Evolutionary conservation across 2,888 invertebrate genomes (phyloP).

Genomic region (Diaprepes abbreviatus): DNA sequence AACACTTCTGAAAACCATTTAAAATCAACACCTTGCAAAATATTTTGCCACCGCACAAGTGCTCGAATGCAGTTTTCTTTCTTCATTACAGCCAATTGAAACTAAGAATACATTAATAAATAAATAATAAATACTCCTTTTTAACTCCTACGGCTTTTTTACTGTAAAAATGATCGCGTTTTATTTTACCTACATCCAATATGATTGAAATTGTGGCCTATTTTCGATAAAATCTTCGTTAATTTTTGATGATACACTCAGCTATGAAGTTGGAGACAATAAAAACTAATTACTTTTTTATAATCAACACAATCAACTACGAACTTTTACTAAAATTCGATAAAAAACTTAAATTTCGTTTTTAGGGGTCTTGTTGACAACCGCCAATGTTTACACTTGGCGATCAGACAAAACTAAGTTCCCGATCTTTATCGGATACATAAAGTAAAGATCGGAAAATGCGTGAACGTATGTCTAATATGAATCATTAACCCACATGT

Average conservation of each 20-base stretch:
- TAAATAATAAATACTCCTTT: conserved; percentile 51
- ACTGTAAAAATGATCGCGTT: conserved; percentile 46
- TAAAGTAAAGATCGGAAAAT: no score
- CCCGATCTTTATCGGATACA: no score
- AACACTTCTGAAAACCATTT: conserved; percentile 24
- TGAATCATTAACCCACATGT: conserved; percentile 15
- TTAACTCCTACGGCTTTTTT: conserved; percentile 47
- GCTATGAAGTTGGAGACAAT: neutral
- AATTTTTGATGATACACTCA: neutral
- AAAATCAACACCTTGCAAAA: conserved; percentile 39
- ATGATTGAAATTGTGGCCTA: conserved; percentile 28
- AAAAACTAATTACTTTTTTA: neutral
- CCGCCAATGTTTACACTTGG: conserved; percentile 29
- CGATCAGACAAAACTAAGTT: conserved; percentile 11
- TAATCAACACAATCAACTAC: conserved; percentile 1
- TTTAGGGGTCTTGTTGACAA: conserved; percentile 17
- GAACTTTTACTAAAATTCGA: neutral
- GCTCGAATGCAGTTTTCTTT: conserved; percentile 46
- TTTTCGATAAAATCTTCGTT: conserved; percentile 23
- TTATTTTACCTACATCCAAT: conserved; percentile 31
- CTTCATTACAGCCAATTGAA: conserved; percentile 47
- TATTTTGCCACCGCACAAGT: conserved; percentile 40
- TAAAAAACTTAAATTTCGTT: conserved; percentile 3
- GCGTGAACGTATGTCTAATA: neutral
- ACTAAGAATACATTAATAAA: conserved; percentile 50